phyloP scores from a whole-genome alignment of 2,888 invertebrate species.

The Caenorhabditis parvicauda region DNA sequence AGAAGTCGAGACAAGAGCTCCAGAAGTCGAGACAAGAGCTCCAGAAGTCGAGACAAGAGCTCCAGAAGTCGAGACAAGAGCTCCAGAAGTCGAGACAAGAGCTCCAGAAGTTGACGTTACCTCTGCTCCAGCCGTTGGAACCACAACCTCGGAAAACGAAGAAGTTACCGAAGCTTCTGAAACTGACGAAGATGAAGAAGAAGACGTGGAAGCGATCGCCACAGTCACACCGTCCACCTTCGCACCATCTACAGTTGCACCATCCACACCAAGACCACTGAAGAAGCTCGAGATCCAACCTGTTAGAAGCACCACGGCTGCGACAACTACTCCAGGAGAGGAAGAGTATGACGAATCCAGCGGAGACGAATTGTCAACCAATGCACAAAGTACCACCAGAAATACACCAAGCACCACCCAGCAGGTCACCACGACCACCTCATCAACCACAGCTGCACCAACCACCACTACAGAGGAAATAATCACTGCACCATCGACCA shows the following conservation, averaged over 20 bases:
- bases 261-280: conserved; percentile 12
- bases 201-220: neutral
- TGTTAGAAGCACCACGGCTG: conserved; percentile 9
- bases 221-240: neutral
- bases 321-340: conserved; percentile 7
- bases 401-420: conserved; percentile 1
- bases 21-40: too few relatives aligned
- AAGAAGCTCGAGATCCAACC: conserved; percentile 22
- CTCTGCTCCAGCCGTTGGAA: conserved; percentile 1
- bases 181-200: neutral
- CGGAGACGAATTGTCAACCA: neutral
- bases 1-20: too few relatives aligned
- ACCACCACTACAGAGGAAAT: conserved; percentile 3
- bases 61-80: too few relatives aligned
- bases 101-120: too few relatives aligned
- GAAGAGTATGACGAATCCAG: neutral
- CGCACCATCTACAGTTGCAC: conserved; percentile 1
- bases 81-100: too few relatives aligned
- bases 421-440: conserved; percentile 3
- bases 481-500: conserved; percentile 17
- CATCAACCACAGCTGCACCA: conserved; percentile 14
- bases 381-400: conserved; percentile 10
- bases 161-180: conserved; percentile 4
- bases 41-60: too few relatives aligned
- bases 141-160: neutral